These are phyloP conservation scores for Ammospiza nelsoni DNA, from an alignment of 2,113 vertebrate species.

Conservation along the genomic window DNA sequence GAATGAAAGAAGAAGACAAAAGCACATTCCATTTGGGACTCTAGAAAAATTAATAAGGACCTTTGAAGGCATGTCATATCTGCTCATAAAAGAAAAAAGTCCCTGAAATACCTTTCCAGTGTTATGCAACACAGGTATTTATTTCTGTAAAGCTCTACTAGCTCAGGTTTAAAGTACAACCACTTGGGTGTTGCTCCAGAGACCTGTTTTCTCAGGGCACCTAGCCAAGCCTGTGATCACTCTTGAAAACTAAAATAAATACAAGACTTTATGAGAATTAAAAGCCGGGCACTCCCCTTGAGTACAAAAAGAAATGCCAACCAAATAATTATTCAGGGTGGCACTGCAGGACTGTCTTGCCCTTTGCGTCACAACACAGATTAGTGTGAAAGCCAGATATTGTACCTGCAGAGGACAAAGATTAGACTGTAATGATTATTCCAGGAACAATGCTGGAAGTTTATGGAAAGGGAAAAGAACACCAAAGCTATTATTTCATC, in stretches of 20 bases:
- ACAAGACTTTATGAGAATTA: background rate
- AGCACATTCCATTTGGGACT: background rate
- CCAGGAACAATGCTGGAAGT: background rate
- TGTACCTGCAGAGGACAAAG: slow-evolving; percentile 16
- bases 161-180: slow-evolving; percentile 15
- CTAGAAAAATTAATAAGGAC: background rate
- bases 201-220: background rate
- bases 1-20: background rate
- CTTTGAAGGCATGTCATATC: background rate
- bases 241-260: slow-evolving; percentile 15
- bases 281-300: background rate
- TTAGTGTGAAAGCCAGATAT: background rate
- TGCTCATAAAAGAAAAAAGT: background rate
- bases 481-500: background rate
- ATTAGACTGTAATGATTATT: background rate
- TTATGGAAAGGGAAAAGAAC: background rate
- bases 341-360: background rate
- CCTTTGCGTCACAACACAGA: background rate
- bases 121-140: background rate
- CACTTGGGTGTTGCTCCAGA: background rate
- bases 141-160: background rate
- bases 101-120: background rate
- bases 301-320: background rate
- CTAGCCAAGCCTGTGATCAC: background rate
- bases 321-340: slow-evolving; percentile 8